Percentiles rank a stretch among this genome's conserved stretches.
These are phyloP conservation scores for Lycia hirtaria DNA, from an alignment of 2,888 invertebrate species.

Conservation along the genomic window DNA sequence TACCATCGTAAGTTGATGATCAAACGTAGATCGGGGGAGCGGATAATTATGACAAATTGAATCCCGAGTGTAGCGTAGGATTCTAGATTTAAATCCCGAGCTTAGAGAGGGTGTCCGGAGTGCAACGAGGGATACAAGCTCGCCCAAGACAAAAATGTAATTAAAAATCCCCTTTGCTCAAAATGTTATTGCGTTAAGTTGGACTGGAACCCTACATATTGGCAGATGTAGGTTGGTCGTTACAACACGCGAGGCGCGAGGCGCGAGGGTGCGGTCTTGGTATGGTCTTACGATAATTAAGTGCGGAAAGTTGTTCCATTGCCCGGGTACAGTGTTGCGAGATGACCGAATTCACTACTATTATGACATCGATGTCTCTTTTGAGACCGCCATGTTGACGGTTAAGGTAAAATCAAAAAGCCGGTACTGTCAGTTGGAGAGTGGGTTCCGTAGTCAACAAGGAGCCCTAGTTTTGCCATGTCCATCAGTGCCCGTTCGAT, in stretches of 20 bases:
- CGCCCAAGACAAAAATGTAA: too few relatives aligned
- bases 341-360: slow-evolving; percentile 30
- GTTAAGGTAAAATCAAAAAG: not conserved
- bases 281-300: slow-evolving; percentile 41
- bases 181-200: not conserved
- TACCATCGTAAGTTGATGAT: too few relatives aligned
- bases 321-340: slow-evolving; percentile 37
- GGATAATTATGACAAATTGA: too few relatives aligned
- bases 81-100: too few relatives aligned
- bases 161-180: not conserved
- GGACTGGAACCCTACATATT: slow-evolving; percentile 11
- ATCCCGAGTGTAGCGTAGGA: too few relatives aligned
- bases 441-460: slow-evolving; percentile 5
- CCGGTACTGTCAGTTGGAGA: too few relatives aligned
- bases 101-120: too few relatives aligned
- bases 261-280: slow-evolving; percentile 39
- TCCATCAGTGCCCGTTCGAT: too few relatives aligned
- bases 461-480: too few relatives aligned
- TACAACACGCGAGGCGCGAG: slow-evolving; percentile 38
- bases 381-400: not conserved
- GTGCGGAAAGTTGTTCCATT: slow-evolving; percentile 40
- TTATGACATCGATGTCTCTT: slow-evolving; percentile 25
- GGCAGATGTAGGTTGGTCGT: slow-evolving; percentile 28
- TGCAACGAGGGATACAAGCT: too few relatives aligned
- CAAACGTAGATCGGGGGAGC: too few relatives aligned